phyloP scores from a whole-genome alignment of 2,888 invertebrate genomes.

The Tenthredo scrophulariae region DNA sequence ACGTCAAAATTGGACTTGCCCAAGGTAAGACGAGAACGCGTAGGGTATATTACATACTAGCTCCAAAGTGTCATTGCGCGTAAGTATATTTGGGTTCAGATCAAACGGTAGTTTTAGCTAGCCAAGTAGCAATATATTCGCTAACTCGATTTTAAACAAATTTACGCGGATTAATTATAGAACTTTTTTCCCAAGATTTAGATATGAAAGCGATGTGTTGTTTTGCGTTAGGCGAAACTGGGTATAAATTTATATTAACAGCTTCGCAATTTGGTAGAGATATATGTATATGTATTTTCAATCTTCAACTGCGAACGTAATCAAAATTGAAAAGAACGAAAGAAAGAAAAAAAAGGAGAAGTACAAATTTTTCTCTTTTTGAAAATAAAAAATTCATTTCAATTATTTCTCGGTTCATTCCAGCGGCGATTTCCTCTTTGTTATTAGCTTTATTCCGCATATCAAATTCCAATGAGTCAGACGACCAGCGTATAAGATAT shows the following conservation, averaged over 20 bases:
- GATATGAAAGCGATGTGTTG: background rate
- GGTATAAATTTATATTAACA: background rate
- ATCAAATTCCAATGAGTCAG: conserved; percentile 35
- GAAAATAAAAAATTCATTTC: conserved; percentile 9
- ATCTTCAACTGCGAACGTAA: background rate
- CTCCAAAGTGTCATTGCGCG: background rate
- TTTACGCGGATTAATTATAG: background rate
- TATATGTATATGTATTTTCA: background rate
- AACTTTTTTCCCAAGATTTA: background rate
- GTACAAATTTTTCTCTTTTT: background rate
- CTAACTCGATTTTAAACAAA: conserved; percentile 8
- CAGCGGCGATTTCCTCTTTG: background rate
- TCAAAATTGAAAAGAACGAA: background rate
- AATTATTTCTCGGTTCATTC: background rate
- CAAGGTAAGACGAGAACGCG: background rate
- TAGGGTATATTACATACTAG: background rate
- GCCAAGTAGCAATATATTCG: background rate
- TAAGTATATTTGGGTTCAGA: conserved; percentile 2
- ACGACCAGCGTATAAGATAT: conserved; percentile 31
- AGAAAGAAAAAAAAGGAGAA: background rate
- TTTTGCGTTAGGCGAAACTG: background rate
- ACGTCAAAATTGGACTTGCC: background rate
- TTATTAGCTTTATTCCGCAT: background rate
- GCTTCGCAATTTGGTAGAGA: background rate
- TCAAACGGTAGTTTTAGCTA: conserved; percentile 5